A percentile compares a stretch with the other conserved stretches of the same genome.
These are phyloP conservation scores for Hemiscyllium ocellatum DNA, from an alignment of 2,113 vertebrate species.

Conservation along the genomic window DNA sequence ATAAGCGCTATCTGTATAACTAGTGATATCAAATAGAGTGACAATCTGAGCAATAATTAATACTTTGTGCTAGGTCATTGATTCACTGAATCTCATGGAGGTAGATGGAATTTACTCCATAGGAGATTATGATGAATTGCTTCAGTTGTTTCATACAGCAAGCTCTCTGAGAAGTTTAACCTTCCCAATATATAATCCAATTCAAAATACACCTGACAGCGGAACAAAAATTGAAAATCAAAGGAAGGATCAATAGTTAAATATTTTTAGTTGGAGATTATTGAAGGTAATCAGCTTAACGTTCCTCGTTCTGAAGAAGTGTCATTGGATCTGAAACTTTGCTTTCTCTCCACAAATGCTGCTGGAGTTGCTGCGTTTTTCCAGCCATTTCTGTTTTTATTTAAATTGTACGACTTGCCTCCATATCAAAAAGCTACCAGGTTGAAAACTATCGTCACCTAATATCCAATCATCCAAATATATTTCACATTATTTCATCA, in stretches of 20 bases:
- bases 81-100: not conserved
- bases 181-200: not conserved
- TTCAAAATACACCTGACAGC: not conserved
- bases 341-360: too few relatives aligned
- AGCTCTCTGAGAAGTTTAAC: not conserved
- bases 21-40: not conserved
- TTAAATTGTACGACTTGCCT: not conserved
- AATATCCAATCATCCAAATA: not conserved
- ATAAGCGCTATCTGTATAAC: not conserved
- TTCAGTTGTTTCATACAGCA: not conserved
- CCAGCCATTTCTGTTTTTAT: not conserved
- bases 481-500: not conserved
- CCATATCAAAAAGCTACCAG: not conserved
- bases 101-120: not conserved
- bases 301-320: too few relatives aligned
- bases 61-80: not conserved
- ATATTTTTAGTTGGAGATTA: not conserved
- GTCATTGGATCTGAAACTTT: too few relatives aligned
- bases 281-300: too few relatives aligned
- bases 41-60: not conserved
- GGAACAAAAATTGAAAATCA: not conserved
- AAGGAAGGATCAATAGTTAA: not conserved
- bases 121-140: not conserved
- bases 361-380: too few relatives aligned
- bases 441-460: not conserved